Percentiles rank a stretch among this genome's conserved stretches.
Conservation (phyloP, 2,113 vertebrate genomes). For the Centropus bengalensis region DNA sequence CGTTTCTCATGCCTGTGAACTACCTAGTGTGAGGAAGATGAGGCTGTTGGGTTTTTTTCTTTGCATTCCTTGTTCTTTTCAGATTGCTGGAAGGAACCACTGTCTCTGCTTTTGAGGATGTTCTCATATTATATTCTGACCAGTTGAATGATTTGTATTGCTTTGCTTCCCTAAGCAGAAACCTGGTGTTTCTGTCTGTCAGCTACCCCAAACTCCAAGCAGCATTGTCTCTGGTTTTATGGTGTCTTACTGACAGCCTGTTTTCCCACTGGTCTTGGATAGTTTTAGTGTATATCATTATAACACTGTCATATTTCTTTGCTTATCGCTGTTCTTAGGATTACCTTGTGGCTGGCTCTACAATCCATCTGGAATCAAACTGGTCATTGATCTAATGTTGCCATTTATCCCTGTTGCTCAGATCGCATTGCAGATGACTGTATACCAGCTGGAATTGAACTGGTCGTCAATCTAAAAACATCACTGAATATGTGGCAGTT, state of each 20-base stretch:
- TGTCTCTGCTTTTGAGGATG: background rate
- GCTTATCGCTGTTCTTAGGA: conserved; percentile 24
- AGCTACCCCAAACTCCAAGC: background rate
- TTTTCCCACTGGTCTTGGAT: conserved; percentile 4
- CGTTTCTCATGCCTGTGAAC: background rate
- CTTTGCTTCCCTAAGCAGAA: background rate
- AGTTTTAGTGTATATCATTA: background rate
- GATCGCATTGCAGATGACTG: conserved; percentile 16
- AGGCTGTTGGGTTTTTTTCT: background rate
- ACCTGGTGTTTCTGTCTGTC: background rate
- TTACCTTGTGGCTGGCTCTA: conserved; percentile 17
- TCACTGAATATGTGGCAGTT: background rate
- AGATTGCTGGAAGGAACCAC: background rate
- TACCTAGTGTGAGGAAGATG: background rate
- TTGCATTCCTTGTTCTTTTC: background rate
- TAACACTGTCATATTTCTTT: conserved; percentile 15
- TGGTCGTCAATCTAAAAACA: conserved; percentile 37
- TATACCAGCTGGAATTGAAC: conserved; percentile 33
- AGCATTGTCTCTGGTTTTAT: background rate
- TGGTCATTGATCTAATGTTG: conserved; percentile 60
- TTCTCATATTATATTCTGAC: background rate
- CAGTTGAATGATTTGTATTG: background rate
- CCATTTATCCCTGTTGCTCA: conserved; percentile 17
- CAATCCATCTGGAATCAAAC: conserved; percentile 52
- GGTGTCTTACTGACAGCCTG: conserved; percentile 1